These are phyloP conservation scores for Chitala chitala DNA, from an alignment of 2,113 vertebrate genomes.

Conservation along the genomic window DNA sequence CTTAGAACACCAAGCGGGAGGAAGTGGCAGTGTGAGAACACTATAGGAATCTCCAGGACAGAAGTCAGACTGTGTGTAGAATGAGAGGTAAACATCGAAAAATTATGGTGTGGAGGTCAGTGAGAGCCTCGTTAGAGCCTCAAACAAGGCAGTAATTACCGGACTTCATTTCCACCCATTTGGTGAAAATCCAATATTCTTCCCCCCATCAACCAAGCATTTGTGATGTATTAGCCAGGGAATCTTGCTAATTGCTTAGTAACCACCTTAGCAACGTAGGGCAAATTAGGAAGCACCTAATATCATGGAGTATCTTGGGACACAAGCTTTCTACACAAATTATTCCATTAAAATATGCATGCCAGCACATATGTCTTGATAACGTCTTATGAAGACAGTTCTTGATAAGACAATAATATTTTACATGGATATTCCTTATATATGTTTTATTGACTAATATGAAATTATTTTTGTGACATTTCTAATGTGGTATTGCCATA, in stretches of 20 bases:
- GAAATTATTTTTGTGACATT: too few species aligned
- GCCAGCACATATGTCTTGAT: background rate
- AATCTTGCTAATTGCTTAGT: constrained; percentile 7
- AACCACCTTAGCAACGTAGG: constrained; percentile 24
- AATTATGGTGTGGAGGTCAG: background rate
- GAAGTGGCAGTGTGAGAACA: background rate
- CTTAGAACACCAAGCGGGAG: background rate
- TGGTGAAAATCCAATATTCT: constrained; percentile 1
- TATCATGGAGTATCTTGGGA: background rate
- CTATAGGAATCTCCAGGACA: background rate
- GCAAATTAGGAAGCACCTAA: constrained; percentile 13
- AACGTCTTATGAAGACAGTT: background rate
- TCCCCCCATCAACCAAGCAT: background rate
- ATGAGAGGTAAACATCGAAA: background rate
- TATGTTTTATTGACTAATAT: too few species aligned
- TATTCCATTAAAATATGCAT: background rate
- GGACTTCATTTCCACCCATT: constrained; percentile 1
- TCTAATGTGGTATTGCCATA: too few species aligned
- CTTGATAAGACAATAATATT: background rate
- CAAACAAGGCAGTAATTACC: constrained; percentile 18
- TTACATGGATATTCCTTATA: background rate
- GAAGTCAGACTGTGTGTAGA: background rate
- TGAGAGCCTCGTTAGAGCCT: constrained; percentile 5
- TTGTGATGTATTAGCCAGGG: background rate
- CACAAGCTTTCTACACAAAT: background rate